phyloP scores from a whole-genome alignment of 2,797 vertebrate genomes.

The Delichon dasypus region DNA sequence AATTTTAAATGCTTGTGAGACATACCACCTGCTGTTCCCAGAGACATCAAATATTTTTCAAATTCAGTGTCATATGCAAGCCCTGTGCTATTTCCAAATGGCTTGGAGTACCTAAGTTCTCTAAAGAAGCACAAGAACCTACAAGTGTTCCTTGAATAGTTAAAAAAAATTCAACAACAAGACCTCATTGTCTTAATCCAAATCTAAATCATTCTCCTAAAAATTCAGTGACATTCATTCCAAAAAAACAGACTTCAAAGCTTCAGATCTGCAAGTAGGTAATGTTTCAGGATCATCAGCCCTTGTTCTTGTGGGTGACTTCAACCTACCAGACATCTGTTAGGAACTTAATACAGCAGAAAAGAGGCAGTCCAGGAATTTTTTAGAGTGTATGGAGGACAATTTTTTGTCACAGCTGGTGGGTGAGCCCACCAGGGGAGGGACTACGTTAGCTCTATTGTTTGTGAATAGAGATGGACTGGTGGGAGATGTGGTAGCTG shows the following conservation, averaged over 20 bases:
- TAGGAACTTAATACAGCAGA: too few relatives aligned
- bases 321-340: too few relatives aligned
- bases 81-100: neutral
- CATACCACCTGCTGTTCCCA: neutral
- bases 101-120: neutral
- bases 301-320: too few relatives aligned
- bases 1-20: constrained; percentile 14
- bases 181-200: neutral
- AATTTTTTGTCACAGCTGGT: too few relatives aligned
- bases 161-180: neutral
- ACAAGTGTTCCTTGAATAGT: neutral
- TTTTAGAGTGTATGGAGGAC: too few relatives aligned
- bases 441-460: too few relatives aligned
- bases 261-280: neutral
- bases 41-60: neutral
- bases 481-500: too few relatives aligned
- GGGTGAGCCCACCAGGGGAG: too few relatives aligned
- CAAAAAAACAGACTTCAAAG: neutral
- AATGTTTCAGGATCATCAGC: too few relatives aligned
- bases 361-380: too few relatives aligned
- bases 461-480: too few relatives aligned
- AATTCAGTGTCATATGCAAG: neutral
- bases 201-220: neutral
- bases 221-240: neutral
- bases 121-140: neutral